phyloP scores from a whole-genome alignment of 1,140 invertebrate species.

The Papilio helenus region DNA sequence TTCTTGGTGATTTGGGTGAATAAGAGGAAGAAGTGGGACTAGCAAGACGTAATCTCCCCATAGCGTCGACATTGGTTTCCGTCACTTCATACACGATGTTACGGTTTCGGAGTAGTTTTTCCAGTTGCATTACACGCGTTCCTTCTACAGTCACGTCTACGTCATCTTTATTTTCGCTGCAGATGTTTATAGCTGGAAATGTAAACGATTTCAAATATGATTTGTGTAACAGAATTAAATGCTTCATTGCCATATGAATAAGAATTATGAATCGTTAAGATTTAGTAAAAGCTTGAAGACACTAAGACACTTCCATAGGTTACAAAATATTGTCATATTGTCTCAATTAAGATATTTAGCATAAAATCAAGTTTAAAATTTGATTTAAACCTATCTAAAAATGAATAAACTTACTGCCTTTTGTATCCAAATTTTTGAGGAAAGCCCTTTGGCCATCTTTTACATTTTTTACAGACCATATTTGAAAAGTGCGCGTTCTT shows the following conservation, averaged over 20 bases:
- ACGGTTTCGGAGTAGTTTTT: constrained; percentile 63
- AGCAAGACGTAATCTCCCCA: constrained; percentile 41
- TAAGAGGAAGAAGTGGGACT: background rate
- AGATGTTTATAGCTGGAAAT: constrained; percentile 68
- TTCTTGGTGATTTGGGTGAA: constrained; percentile 49
- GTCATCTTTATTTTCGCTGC: constrained; percentile 49
- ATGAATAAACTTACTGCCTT: constrained; percentile 59
- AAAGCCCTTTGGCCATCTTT: constrained; percentile 74
- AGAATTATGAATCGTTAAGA: too few species aligned
- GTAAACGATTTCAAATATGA: constrained; percentile 3
- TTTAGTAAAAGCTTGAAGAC: too few species aligned
- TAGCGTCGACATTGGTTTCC: constrained; percentile 43
- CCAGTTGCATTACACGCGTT: constrained; percentile 56
- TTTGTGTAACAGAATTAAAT: background rate
- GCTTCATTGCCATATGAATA: too few species aligned
- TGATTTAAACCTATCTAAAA: constrained; percentile 19
- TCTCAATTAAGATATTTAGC: too few species aligned
- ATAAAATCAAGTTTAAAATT: too few species aligned
- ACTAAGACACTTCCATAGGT: too few species aligned
- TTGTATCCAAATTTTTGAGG: constrained; percentile 68
- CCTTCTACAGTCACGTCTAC: constrained; percentile 69
- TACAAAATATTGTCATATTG: too few species aligned
- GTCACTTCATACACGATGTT: constrained; percentile 63
- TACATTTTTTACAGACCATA: constrained; percentile 74
- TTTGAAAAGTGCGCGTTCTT: constrained; percentile 60